Base-by-base conservation (phyloP, 2,888 invertebrate genomes). In the Oscheius onirici region DNA sequence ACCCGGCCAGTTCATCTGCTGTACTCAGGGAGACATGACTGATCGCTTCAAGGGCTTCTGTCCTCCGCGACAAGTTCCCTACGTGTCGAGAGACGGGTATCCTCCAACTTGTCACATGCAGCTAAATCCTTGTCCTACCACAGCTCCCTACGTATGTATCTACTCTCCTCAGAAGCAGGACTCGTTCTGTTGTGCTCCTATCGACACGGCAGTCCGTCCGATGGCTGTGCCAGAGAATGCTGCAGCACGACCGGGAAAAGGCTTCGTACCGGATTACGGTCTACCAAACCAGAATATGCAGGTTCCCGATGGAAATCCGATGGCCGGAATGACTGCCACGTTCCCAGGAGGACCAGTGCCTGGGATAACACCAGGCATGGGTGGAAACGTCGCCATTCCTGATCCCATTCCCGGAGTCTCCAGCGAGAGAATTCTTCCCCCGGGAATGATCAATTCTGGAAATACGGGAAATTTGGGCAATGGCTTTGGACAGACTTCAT, bases 71-170 rank as follows among this genome's bases (percentile, higher is more conserved):
- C 86, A 86, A 73, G 79, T 87, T n/a, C 86, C 86, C 26, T 83
- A 84, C 69, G 79, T 82, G 41, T 77, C 77, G 2, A 61, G 78
- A 63, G 78, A 80, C 51, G 81, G 81, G 15, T 78, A 77, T 55
- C 86, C 86, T 24, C 79, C 85, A 49, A 82, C 84, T 5, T 86
- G 86, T 65, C 86, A 86, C 72, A 85, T 86, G 85, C 79, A 80
- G 51, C 72, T 85, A 15, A 83, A 81, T 55, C 86, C 86, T 10
- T 86, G 86, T 57, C 86, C 86, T 20, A 84, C 81, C 3, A 80
- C 82, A n/a, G 80, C 80, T 22, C 83, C 86, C 55, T 86, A 86
- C 61, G 83, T 86, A 24, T 86, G 86, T 74, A 83, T 86, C 51
- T 86, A 86, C 69, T 85, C 84, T 3, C 83, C 85, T 22, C 84